Evolutionary conservation across 2,888 invertebrate species (phyloP).

Genomic region (Pantelozetes paolii): DNA sequence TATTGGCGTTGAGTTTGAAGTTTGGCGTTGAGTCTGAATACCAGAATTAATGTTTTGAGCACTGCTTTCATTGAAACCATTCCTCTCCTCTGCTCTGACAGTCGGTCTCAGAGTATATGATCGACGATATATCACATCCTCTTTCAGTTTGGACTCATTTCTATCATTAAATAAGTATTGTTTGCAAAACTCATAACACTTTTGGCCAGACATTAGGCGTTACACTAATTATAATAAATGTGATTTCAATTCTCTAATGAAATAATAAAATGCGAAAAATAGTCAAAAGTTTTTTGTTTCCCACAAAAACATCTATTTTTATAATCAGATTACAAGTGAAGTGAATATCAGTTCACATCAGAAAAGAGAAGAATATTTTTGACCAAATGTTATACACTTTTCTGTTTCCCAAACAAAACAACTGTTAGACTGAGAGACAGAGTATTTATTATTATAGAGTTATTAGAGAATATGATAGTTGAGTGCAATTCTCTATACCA

Average conservation of each 20-base stretch:
- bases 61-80: constrained; percentile 5
- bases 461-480: constrained; percentile 6
- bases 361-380: not conserved
- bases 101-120: constrained; percentile 7
- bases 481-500: not conserved
- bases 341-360: too few species aligned
- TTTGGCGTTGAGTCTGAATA: too few species aligned
- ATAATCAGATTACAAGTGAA: not conserved
- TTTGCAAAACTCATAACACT: not conserved
- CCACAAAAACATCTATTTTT: not conserved
- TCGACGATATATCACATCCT: constrained; percentile 20
- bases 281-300: not conserved
- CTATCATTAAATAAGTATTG: not conserved
- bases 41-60: not conserved
- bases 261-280: not conserved
- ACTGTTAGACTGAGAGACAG: not conserved
- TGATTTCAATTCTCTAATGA: not conserved
- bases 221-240: not conserved
- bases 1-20: constrained; percentile 30
- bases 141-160: constrained; percentile 10
- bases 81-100: not conserved
- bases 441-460: not conserved
- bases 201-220: not conserved
- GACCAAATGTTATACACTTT: constrained; percentile 1
- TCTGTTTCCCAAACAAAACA: constrained; percentile 11